Base-by-base conservation (phyloP, 1,140 invertebrate genomes). In the Drosophila dunni region DNA sequence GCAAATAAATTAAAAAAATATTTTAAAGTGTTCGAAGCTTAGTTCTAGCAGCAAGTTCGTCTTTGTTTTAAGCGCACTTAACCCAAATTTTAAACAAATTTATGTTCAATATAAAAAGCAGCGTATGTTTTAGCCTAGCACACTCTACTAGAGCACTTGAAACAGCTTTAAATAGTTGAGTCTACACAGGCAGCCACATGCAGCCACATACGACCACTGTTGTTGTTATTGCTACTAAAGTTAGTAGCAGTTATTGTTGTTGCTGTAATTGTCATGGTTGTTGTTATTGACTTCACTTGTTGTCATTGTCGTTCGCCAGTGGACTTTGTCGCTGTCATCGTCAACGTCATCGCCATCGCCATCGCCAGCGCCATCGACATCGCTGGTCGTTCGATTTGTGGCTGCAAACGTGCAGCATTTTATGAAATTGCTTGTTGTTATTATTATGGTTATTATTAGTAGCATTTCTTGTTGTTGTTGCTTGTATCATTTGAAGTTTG, bases 371-470 rank as follows among this genome's bases (percentile, higher is more conserved):
- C 48, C 60, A 69, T 64, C 74, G 57, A 70, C 71, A 70, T 63
- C 67, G 48, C 56, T 63, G 67, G 58, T 50, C 38, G 29, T 75
- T 73, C 77, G 77, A 80, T 80, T 81, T 78, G 73, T 45, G 69
- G 65, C 66, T 54, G 50, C 17, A 63, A 82, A 84, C 84, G 84
- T 89, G 83, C 73, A 56, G 77, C 80, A 84, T 84, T 88, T 89
- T 89, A 78, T 88, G 67, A 78, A 88, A 88, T 84, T 78, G 84
- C 85, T 89, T 81, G 84, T 81, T 88, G 84, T 89, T 86, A 83
- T 86, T 86, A 88, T 83, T 88, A 90, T 88, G 72, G 81, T 88
- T 88, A 84, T 88, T 88, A 88, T 83, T 81, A 84, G 78, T 88
- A 84, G 60, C 77, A 77, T 81, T 78, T 72, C 24, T 75, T 69